These are phyloP conservation scores for Pheosia gnoma DNA, from an alignment of 2,888 invertebrate species.

Conservation along the genomic window DNA sequence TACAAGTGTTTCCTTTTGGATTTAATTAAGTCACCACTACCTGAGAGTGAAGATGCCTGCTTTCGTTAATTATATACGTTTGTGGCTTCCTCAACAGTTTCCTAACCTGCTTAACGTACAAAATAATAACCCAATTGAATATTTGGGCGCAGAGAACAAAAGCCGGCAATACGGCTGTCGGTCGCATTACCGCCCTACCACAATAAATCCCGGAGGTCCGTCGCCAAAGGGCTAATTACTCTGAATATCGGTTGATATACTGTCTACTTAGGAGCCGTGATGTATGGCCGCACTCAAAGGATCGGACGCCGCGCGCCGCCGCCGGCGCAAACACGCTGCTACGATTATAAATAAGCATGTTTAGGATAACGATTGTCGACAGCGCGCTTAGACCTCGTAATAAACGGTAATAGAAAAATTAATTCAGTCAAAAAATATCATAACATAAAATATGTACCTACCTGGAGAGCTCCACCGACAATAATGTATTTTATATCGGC, in stretches of 20 bases:
- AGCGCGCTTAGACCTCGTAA: slow-evolving; percentile 37
- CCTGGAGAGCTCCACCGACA: background rate
- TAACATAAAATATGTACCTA: slow-evolving; percentile 15
- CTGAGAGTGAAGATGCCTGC: background rate
- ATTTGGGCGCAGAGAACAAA: slow-evolving; percentile 73
- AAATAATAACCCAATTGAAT: slow-evolving; percentile 74
- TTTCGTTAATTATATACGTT: slow-evolving; percentile 1
- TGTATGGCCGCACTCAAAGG: slow-evolving; percentile 80
- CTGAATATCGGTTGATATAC: slow-evolving; percentile 81
- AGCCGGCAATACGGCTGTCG: slow-evolving; percentile 80
- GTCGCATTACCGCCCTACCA: slow-evolving; percentile 79
- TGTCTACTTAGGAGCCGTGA: slow-evolving; percentile 82
- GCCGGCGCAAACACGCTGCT: slow-evolving; percentile 58
- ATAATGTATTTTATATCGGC: slow-evolving; percentile 53
- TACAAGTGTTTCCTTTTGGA: background rate
- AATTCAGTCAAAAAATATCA: slow-evolving; percentile 24
- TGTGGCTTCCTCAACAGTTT: slow-evolving; percentile 30
- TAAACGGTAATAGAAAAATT: slow-evolving; percentile 37
- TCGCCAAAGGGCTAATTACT: slow-evolving; percentile 83
- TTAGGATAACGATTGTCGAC: slow-evolving; percentile 77
- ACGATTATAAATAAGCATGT: slow-evolving; percentile 79
- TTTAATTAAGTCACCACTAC: background rate
- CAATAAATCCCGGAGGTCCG: slow-evolving; percentile 81
- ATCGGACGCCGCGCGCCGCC: slow-evolving; percentile 73
- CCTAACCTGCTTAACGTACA: slow-evolving; percentile 41